These are phyloP conservation scores for Bombus affinis DNA, from an alignment of 1,140 invertebrate species.

Conservation along the genomic window DNA sequence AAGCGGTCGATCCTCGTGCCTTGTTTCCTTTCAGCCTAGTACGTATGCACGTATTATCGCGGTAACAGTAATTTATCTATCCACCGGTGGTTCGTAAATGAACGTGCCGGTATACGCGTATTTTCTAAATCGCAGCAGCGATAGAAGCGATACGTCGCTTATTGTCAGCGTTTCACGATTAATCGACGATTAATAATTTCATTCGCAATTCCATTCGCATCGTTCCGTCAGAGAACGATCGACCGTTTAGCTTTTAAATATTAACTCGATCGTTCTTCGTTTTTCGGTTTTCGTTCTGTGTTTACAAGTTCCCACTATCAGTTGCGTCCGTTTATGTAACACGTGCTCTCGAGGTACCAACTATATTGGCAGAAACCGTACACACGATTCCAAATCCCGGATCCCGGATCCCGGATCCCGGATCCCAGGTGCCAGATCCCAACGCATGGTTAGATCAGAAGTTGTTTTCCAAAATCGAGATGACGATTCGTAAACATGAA, in stretches of 20 bases:
- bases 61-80: constrained; percentile 4
- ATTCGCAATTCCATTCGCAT: background rate
- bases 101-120: background rate
- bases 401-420: rapidly evolving
- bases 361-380: background rate
- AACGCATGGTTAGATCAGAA: background rate
- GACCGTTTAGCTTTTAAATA: background rate
- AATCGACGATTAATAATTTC: background rate
- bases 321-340: background rate
- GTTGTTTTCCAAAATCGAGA: background rate
- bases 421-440: rapidly evolving
- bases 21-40: background rate
- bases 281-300: background rate
- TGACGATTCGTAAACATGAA: background rate
- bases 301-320: background rate
- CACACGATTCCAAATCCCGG: too few species aligned
- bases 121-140: background rate
- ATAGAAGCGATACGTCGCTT: background rate
- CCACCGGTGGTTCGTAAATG: background rate
- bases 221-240: background rate
- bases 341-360: background rate
- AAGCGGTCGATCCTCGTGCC: background rate
- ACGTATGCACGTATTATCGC: background rate
- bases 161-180: background rate
- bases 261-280: background rate